phyloP scores from a whole-genome alignment of 2,797 vertebrate species.

The Smutsia gigantea region DNA sequence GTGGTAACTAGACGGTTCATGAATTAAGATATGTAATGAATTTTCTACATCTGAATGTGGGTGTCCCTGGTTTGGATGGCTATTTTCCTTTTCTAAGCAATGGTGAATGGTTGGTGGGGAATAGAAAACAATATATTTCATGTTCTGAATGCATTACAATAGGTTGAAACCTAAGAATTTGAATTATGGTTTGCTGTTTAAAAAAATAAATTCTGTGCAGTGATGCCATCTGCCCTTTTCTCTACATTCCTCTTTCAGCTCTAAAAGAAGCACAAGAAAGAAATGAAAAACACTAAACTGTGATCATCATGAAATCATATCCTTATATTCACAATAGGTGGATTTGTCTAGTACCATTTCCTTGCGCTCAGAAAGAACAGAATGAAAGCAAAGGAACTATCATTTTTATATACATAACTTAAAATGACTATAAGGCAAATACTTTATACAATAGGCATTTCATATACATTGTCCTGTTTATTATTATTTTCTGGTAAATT shows the following conservation, averaged over 20 bases:
- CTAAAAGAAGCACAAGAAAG: background rate
- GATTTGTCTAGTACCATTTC: background rate
- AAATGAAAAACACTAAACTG: background rate
- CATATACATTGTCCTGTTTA: background rate
- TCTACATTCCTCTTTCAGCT: background rate
- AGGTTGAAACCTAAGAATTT: background rate
- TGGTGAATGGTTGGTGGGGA: background rate
- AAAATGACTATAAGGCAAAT: background rate
- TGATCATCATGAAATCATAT: background rate
- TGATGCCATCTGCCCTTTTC: background rate
- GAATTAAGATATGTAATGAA: background rate
- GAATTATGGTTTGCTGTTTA: background rate
- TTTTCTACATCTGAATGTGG: background rate
- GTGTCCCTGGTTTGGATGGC: background rate
- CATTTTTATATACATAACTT: background rate
- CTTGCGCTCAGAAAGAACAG: background rate
- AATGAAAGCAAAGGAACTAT: background rate
- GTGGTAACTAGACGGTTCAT: background rate
- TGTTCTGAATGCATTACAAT: background rate
- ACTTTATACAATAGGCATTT: background rate
- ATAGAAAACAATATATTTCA: background rate
- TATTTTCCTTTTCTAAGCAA: background rate
- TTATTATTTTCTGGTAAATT: background rate
- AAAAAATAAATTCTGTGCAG: background rate
- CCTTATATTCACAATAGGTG: background rate